These are phyloP conservation scores for Aramus guarauna DNA, from an alignment of 2,113 vertebrate species.

Conservation along the genomic window DNA sequence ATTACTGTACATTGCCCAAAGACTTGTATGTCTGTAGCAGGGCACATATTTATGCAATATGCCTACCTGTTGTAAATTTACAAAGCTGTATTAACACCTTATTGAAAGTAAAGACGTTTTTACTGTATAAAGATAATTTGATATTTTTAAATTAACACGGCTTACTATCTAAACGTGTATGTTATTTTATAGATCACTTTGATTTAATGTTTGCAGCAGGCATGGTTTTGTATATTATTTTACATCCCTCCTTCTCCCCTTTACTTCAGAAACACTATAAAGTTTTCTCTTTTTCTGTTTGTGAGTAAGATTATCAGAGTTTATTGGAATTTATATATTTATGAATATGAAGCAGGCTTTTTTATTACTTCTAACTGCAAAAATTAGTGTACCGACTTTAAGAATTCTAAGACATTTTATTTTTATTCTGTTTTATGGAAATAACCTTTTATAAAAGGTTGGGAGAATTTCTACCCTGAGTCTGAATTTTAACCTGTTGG, in stretches of 20 bases:
- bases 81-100: not conserved
- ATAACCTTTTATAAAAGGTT: not conserved
- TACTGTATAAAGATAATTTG: not conserved
- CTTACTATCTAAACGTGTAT: not conserved
- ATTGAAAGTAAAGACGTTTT: conserved; percentile 30
- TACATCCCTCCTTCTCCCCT: not conserved
- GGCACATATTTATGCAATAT: not conserved
- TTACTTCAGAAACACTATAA: not conserved
- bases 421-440: not conserved
- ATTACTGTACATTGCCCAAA: not conserved
- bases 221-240: conserved; percentile 1
- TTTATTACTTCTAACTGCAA: not conserved
- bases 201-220: not conserved
- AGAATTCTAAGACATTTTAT: not conserved
- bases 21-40: not conserved
- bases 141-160: not conserved
- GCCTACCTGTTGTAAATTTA: not conserved
- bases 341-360: not conserved
- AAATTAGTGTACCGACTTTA: not conserved
- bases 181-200: conserved; percentile 1
- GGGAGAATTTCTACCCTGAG: not conserved
- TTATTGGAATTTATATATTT: not conserved
- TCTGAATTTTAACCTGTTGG: not conserved
- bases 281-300: not conserved
- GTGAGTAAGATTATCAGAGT: not conserved